Evolutionary conservation across 2,888 invertebrate genomes (phyloP).

Genomic region (Nymphalis c-album): DNA sequence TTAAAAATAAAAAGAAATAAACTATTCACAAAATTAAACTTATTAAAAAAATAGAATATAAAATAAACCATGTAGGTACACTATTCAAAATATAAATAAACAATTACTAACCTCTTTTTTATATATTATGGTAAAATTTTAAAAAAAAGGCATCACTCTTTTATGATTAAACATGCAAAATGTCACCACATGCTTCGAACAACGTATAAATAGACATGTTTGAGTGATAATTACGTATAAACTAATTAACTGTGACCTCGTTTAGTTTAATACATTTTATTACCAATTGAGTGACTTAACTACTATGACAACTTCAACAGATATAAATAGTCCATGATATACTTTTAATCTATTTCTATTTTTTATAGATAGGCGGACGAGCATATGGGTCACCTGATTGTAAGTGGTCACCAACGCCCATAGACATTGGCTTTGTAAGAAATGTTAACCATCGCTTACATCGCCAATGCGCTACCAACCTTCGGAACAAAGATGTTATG

Average conservation of each 20-base stretch:
- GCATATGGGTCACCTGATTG: too few species aligned
- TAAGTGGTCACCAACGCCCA: too few species aligned
- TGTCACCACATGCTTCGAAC: constrained; percentile 12
- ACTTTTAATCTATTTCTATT: too few species aligned
- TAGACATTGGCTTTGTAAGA: too few species aligned
- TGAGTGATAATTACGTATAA: neutral
- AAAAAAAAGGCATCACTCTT: neutral
- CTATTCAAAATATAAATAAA: neutral
- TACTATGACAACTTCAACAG: neutral
- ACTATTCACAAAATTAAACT: neutral
- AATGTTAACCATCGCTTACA: too few species aligned
- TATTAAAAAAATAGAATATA: neutral
- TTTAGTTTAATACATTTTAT: neutral
- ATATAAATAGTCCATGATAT: too few species aligned
- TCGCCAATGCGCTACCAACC: too few species aligned
- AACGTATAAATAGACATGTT: constrained; percentile 9
- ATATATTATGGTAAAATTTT: neutral
- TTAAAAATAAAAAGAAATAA: too few species aligned
- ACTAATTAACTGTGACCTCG: constrained; percentile 13
- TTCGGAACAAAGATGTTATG: too few species aligned
- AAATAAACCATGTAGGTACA: neutral
- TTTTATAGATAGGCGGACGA: too few species aligned
- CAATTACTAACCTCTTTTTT: neutral
- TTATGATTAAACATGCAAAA: constrained; percentile 11
- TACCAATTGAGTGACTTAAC: neutral